A percentile compares a stretch with the other conserved stretches of the same genome.
These are phyloP conservation scores for Molossus molossus DNA, from an alignment of 2,797 vertebrate species.

Conservation along the genomic window DNA sequence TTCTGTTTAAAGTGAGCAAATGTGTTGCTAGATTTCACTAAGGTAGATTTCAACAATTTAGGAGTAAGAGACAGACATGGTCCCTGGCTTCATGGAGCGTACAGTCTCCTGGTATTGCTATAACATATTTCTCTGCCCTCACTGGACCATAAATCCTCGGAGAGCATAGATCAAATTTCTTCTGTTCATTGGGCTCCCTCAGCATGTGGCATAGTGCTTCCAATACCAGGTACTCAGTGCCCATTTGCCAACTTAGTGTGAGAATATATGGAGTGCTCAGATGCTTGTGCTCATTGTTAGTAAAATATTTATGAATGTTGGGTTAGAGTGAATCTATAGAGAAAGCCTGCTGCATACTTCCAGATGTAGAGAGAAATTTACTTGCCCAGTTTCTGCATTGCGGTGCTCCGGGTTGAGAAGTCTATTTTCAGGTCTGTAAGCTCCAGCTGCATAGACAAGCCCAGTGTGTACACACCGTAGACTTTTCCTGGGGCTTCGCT, in stretches of 20 bases:
- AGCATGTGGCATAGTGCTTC: too few species aligned
- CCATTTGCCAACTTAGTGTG: neutral
- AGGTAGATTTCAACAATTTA: neutral
- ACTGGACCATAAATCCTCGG: neutral
- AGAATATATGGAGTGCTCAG: neutral
- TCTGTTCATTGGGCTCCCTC: neutral
- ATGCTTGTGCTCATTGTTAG: neutral
- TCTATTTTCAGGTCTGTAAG: neutral
- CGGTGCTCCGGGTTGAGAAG: neutral
- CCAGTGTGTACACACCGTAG: neutral
- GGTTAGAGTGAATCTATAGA: neutral
- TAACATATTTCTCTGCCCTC: neutral
- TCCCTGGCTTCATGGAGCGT: neutral
- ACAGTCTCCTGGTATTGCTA: neutral
- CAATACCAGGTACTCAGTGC: neutral
- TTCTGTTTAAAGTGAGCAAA: neutral
- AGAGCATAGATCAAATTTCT: neutral
- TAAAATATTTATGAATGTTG: neutral
- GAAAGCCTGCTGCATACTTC: neutral
- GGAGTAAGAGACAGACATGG: neutral
- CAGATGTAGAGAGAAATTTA: neutral
- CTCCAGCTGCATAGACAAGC: neutral
- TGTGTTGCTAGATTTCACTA: neutral
- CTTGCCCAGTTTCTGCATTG: neutral
- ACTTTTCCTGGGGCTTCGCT: neutral